A percentile compares a stretch with the other conserved stretches of the same genome.
Evolutionary conservation across 2,797 vertebrate species (phyloP).

Genomic region (Microcaecilia unicolor): DNA sequence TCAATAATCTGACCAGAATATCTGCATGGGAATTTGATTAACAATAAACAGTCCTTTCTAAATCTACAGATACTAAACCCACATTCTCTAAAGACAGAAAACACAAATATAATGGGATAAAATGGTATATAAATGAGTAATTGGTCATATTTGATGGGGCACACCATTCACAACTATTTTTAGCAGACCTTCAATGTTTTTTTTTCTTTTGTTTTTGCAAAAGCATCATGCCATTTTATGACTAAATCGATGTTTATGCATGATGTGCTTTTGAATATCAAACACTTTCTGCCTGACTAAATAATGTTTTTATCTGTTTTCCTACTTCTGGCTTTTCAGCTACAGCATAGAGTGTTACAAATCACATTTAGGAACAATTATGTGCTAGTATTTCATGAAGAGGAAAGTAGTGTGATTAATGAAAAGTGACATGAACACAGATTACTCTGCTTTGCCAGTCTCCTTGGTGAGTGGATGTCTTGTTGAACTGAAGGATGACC

Average conservation of each 20-base stretch:
- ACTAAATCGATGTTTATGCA: constrained; percentile 73
- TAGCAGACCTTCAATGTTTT: no score
- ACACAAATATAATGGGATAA: no score
- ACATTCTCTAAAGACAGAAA: no score
- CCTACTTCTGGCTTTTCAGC: constrained; percentile 56
- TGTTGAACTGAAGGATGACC: constrained; percentile 51
- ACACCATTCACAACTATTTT: no score
- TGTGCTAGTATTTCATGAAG: constrained; percentile 61
- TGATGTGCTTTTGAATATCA: constrained; percentile 62
- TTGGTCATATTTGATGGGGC: no score
- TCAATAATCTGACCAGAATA: no score
- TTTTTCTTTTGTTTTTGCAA: no score
- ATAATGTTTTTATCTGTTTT: constrained; percentile 64
- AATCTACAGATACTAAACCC: no score
- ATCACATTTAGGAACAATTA: constrained; percentile 67
- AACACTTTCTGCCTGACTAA: constrained; percentile 65
- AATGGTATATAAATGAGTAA: no score
- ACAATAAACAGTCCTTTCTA: no score
- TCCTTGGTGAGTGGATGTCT: constrained; percentile 39
- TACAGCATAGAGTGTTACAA: constrained; percentile 50
- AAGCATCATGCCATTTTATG: constrained; percentile 55
- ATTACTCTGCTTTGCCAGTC: constrained; percentile 51
- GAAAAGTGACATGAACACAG: constrained; percentile 63
- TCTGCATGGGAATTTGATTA: no score
- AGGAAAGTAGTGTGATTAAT: constrained; percentile 69